Evolutionary conservation across 2,888 invertebrate genomes (phyloP).

Genomic region (Hybos culiciformis): DNA sequence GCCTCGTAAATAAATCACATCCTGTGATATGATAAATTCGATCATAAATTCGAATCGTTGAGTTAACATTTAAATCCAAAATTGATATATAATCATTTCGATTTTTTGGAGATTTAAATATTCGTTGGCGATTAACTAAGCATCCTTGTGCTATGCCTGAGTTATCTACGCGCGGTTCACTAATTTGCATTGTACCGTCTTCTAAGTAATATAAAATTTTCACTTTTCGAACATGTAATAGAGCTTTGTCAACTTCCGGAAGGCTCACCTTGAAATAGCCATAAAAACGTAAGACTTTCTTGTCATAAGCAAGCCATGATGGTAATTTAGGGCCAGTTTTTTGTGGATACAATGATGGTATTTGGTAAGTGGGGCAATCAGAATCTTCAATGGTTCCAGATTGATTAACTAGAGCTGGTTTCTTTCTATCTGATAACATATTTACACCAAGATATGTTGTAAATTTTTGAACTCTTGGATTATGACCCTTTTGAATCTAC

Average conservation of each 20-base stretch:
- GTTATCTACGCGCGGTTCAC: slow-evolving; percentile 66
- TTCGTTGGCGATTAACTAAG: slow-evolving; percentile 66
- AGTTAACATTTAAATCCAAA: slow-evolving; percentile 75
- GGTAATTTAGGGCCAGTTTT: slow-evolving; percentile 64
- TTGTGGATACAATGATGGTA: slow-evolving; percentile 59
- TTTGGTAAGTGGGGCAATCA: slow-evolving; percentile 37
- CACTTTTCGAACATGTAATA: slow-evolving; percentile 61
- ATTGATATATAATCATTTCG: slow-evolving; percentile 68
- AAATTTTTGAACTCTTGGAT: slow-evolving; percentile 48
- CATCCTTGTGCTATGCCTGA: slow-evolving; percentile 77
- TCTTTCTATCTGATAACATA: slow-evolving; percentile 47
- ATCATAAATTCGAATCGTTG: slow-evolving; percentile 66
- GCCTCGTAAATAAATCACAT: slow-evolving; percentile 77
- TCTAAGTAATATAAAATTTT: slow-evolving; percentile 78
- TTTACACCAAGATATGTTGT: slow-evolving; percentile 45
- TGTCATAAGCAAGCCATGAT: slow-evolving; percentile 77
- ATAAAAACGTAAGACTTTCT: slow-evolving; percentile 48
- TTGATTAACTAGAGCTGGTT: slow-evolving; percentile 44
- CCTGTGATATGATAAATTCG: slow-evolving; percentile 67
- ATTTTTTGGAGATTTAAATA: slow-evolving; percentile 59
- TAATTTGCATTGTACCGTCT: slow-evolving; percentile 83
- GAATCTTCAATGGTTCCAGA: slow-evolving; percentile 33
- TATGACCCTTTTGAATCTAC: slow-evolving; percentile 49
- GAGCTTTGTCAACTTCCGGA: slow-evolving; percentile 51
- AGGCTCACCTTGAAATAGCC: slow-evolving; percentile 42